Conservation (phyloP, 2,888 invertebrate species). For the Papilio elwesi region DNA sequence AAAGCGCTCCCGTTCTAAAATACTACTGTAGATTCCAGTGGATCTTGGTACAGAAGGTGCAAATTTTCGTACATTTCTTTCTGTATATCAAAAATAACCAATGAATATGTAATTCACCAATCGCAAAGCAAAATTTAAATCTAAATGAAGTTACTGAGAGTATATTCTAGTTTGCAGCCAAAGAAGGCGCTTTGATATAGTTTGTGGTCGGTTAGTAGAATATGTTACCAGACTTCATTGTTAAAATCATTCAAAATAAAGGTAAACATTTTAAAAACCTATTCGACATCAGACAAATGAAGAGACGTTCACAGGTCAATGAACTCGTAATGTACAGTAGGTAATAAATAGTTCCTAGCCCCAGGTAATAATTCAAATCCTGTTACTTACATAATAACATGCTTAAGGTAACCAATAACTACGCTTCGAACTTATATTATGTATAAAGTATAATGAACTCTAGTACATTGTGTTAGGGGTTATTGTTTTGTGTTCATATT, state of each 20-base stretch:
- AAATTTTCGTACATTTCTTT: too few relatives aligned
- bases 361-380: conserved; percentile 22
- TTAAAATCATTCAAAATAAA: neutral
- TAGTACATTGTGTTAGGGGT: neutral
- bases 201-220: too few relatives aligned
- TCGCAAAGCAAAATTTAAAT: too few relatives aligned
- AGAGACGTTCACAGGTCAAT: neutral
- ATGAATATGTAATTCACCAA: too few relatives aligned
- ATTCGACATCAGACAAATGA: neutral
- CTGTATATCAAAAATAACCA: too few relatives aligned
- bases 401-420: conserved; percentile 28
- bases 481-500: neutral
- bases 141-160: too few relatives aligned
- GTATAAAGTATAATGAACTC: conserved; percentile 1
- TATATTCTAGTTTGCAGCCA: too few relatives aligned
- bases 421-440: conserved; percentile 1
- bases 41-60: neutral
- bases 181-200: too few relatives aligned
- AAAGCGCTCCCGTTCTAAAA: conserved; percentile 23
- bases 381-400: conserved; percentile 32
- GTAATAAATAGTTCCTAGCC: conserved; percentile 6
- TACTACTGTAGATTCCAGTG: conserved; percentile 11
- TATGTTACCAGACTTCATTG: too few relatives aligned
- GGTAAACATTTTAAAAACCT: neutral
- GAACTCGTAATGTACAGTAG: conserved; percentile 19